Evolutionary conservation across 2,888 invertebrate species (phyloP), one percentile per base, ranked within the genome.

Genomic region (Scaptomyza flava): DNA sequence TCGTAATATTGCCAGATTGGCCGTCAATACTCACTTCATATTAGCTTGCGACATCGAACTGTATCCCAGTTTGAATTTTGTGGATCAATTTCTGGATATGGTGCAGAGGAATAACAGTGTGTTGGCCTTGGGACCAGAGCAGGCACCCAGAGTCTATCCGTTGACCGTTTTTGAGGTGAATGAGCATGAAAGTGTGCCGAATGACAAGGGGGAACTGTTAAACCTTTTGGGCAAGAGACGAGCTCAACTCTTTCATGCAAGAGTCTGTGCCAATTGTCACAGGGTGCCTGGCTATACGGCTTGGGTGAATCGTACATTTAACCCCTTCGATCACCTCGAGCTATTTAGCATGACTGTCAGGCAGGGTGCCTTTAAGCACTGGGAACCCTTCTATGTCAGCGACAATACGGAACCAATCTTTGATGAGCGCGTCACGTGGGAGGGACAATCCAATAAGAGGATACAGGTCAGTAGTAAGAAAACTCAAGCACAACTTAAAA

Each of bases 341-440:
- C 33, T 90, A 6, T 97, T 97, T 90, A 95, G 96, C 90, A 94
- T 95, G 12, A 95, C 95, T 1, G 95, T 96, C 87, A 93, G 97
- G 27, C 94, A 93, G 48, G 95, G 95, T 2, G 93, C 93, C 74
- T 95, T 94, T 88, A 92, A 94, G 11, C 95, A 95, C 87, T 98
- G 98, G 98, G 98, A 98, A 91, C 98, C 98, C 1, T 97, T 98
- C 86, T 98, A 96, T 89, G 96, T 98, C 56, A 97, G 98, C 23
- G 97, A 97, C 0, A 96, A 97, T 89, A 93, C 93, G n/a, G 97
- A 97, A 71, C 97, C 97, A 0, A 92, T 95, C 59, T 98, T 97
- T 90, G 98, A 98, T 80, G 98, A 98, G 91, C 93, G 97, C 76
- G 94, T 98, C 66, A 96, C 96, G 81, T 98, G 98, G 97, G 97